Percentiles rank a stretch among this genome's conserved stretches.
Conservation (phyloP, 2,888 invertebrate species). For the Pandemis heparana region DNA sequence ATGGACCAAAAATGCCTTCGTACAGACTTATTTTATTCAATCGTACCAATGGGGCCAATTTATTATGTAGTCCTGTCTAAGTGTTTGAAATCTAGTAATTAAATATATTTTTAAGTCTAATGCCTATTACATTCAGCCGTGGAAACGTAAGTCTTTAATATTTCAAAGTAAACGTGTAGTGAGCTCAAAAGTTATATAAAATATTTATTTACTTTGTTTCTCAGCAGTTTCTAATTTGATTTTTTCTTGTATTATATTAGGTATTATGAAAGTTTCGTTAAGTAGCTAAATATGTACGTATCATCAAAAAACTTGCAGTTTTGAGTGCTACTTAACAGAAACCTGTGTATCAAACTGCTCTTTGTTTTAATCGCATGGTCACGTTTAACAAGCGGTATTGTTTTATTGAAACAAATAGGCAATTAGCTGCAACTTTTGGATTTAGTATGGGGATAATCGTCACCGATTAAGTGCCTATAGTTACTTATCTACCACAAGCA, state of each 20-base stretch:
- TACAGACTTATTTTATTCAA: conserved; percentile 73
- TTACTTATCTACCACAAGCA: too few species aligned
- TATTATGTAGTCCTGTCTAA: conserved; percentile 49
- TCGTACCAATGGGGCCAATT: conserved; percentile 70
- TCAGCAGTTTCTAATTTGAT: not conserved
- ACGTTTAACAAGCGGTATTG: too few species aligned
- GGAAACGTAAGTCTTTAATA: conserved; percentile 74
- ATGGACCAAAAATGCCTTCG: conserved; percentile 76
- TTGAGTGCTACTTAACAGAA: too few species aligned
- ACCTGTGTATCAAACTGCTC: too few species aligned
- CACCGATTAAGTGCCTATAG: too few species aligned
- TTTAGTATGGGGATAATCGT: too few species aligned
- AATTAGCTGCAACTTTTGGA: too few species aligned
- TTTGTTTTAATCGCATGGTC: too few species aligned
- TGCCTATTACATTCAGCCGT: conserved; percentile 78
- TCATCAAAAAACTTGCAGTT: too few species aligned
- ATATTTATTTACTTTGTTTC: not conserved
- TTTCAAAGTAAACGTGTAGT: not conserved
- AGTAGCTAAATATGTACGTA: too few species aligned
- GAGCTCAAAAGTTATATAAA: not conserved
- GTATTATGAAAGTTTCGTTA: too few species aligned
- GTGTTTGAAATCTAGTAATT: conserved; percentile 57
- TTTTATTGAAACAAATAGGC: too few species aligned
- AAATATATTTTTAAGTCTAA: conserved; percentile 58
- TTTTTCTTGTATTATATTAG: not conserved